Evolutionary conservation across 2,888 invertebrate species (phyloP), one percentile per base, ranked within the genome.

Genomic region (Melitaea athalia): DNA sequence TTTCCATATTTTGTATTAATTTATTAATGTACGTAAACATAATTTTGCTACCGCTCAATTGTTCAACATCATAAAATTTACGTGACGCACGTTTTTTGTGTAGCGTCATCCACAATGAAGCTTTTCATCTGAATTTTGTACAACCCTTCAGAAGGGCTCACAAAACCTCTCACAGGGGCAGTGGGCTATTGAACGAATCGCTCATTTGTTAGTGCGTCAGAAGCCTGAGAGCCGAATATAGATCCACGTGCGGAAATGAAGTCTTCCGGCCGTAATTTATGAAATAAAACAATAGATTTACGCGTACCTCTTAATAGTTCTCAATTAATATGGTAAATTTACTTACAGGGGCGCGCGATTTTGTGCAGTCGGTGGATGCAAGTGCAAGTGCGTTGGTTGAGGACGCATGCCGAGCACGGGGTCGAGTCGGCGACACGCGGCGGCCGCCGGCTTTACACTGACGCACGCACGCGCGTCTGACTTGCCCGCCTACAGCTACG

Each of bases 311-410:
- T 38, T 33, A 15, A 0, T 0, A 47, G 14, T 59, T 60, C 45
- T 70, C 38, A 15, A 14, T 66, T 63, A 11, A 33, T 71, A 59
- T 64, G 12, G 53, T 49, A 57, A 70, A 49, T 69, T 71, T 73
- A 91, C 92, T 93, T 86, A 92, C 92, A 89, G 87, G 88, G 89
- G 92, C 92, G 90, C 92, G 91, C 89, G 88, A 86, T 87, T 79
- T 77, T 82, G 76, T 78, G 79, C 78, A 77, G 77, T 78, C 79
- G 79, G 78, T 80, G 76, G 78, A 74, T 81, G 80, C 73, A 74
- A 82, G 78, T 78, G 80, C 73, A 74, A 82, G 78, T 78, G 77
- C 73, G 52, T 61, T 33, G 76, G 75, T 77, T 76, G 77, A 77
- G 75, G 75, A 79, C 83, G 84, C 90, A 90, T 89, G 80, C 88